A percentile compares a stretch with the other conserved stretches of the same genome.
Conservation (phyloP, 2,888 invertebrate species). For the Microchrysa polita region DNA sequence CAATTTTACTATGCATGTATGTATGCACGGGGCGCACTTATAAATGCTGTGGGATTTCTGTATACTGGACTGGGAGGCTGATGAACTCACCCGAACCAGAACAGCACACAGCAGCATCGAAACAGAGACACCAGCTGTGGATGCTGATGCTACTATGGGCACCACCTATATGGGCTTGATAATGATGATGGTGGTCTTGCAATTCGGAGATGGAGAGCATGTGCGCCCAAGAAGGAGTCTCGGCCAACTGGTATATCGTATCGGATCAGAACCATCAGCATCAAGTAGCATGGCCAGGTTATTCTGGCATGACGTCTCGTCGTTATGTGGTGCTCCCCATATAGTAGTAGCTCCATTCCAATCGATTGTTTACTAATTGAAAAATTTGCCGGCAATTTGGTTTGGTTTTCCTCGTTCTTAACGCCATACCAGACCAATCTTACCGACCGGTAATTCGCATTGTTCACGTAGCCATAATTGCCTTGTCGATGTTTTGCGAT, state of each 20-base stretch:
- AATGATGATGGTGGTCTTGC: too few relatives aligned
- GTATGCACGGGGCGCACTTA: slow-evolving; percentile 10
- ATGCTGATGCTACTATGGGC: neutral
- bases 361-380: slow-evolving; percentile 38
- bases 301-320: slow-evolving; percentile 2
- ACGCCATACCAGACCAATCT: neutral
- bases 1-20: neutral
- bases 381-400: slow-evolving; percentile 30
- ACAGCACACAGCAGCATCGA: neutral
- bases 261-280: neutral
- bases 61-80: slow-evolving; percentile 38
- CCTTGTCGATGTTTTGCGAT: neutral
- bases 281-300: neutral
- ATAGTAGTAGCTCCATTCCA: neutral
- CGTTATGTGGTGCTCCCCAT: neutral
- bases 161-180: neutral
- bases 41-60: neutral
- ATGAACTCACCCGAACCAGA: slow-evolving; percentile 31
- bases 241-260: neutral
- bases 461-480: slow-evolving; percentile 12
- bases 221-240: slow-evolving; percentile 11
- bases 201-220: slow-evolving; percentile 2
- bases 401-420: neutral
- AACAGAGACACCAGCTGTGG: slow-evolving; percentile 5
- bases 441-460: slow-evolving; percentile 9